phyloP scores from a whole-genome alignment of 2,797 vertebrate species.

The Carduelis carduelis region DNA sequence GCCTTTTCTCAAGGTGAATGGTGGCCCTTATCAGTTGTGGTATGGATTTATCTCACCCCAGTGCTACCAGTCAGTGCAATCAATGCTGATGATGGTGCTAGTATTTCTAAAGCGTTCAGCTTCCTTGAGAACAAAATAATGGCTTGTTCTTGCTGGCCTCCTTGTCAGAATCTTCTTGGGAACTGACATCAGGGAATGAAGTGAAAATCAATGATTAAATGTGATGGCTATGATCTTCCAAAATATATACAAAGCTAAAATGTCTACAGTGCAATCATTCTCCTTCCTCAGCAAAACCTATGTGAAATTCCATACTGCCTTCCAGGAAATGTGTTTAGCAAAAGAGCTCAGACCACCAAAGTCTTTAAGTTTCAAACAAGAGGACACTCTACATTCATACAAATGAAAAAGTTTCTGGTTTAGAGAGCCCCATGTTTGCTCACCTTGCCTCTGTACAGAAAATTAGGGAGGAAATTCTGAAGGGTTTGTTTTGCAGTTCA shows the following conservation, averaged over 20 bases:
- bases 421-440: not conserved
- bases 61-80: not conserved
- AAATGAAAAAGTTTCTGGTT: not conserved
- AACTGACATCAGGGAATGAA: not conserved
- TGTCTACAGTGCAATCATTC: not conserved
- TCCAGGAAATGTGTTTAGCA: not conserved
- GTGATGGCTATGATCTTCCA: not conserved
- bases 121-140: not conserved
- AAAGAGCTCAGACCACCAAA: not conserved
- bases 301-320: not conserved
- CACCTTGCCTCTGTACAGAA: not conserved
- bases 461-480: not conserved
- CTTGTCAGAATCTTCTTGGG: not conserved
- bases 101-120: not conserved
- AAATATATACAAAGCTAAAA: not conserved
- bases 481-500: not conserved
- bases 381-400: not conserved
- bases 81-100: no score
- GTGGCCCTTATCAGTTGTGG: not conserved
- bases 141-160: not conserved
- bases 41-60: not conserved
- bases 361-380: not conserved
- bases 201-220: not conserved
- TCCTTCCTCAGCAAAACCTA: not conserved
- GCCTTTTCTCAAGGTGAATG: not conserved